phyloP scores from a whole-genome alignment of 2,888 invertebrate species.

The Drosophila algonquin region DNA sequence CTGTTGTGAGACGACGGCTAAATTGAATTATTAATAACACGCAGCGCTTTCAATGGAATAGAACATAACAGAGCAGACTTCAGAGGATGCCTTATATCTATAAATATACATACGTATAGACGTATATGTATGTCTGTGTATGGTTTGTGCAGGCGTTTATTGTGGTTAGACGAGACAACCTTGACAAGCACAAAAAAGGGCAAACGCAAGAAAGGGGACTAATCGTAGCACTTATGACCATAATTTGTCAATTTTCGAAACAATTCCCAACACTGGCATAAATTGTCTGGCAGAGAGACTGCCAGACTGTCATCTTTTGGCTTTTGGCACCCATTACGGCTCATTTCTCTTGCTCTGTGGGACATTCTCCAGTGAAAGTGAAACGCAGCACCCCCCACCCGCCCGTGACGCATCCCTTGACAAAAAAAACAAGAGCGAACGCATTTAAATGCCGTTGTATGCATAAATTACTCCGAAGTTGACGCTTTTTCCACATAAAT shows the following conservation, averaged over 20 bases:
- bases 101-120: slow-evolving; percentile 10
- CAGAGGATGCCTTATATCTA: slow-evolving; percentile 22
- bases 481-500: slow-evolving; percentile 53
- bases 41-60: slow-evolving; percentile 43
- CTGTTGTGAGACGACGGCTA: slow-evolving; percentile 54
- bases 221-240: slow-evolving; percentile 74
- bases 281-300: slow-evolving; percentile 46
- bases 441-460: slow-evolving; percentile 68
- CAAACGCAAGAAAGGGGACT: slow-evolving; percentile 42
- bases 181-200: slow-evolving; percentile 36
- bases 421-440: slow-evolving; percentile 31
- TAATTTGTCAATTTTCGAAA: slow-evolving; percentile 79
- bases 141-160: not conserved
- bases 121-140: slow-evolving; percentile 14
- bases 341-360: slow-evolving; percentile 45
- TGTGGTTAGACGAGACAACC: slow-evolving; percentile 53
- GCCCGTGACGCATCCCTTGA: slow-evolving; percentile 11
- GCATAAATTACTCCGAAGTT: slow-evolving; percentile 66
- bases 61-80: not conserved
- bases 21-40: slow-evolving; percentile 76
- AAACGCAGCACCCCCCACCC: not conserved
- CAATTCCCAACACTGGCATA: slow-evolving; percentile 71
- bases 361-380: slow-evolving; percentile 60
- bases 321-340: slow-evolving; percentile 72
- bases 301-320: slow-evolving; percentile 47